Evolutionary conservation across 2,113 vertebrate genomes (phyloP).

Genomic region (Platysternon megacephalum): DNA sequence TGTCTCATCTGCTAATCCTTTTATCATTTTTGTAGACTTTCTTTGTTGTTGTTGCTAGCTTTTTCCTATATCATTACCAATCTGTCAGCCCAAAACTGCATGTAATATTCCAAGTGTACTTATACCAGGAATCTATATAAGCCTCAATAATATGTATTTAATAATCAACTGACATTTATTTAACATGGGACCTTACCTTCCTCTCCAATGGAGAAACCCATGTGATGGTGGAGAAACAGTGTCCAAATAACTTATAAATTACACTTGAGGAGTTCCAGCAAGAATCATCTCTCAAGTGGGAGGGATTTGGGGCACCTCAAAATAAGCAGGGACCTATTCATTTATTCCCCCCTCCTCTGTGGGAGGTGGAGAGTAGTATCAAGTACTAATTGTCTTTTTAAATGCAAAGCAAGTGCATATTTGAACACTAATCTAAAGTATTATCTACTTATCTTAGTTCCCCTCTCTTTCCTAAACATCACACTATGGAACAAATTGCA

Average conservation of each 20-base stretch:
- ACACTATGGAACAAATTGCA: accelerated
- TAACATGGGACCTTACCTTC: not conserved
- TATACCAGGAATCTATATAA: not conserved
- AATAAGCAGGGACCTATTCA: not conserved
- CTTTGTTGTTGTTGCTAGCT: not conserved
- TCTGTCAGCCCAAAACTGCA: not conserved
- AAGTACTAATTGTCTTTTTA: not conserved
- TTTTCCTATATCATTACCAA: not conserved
- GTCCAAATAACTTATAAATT: not conserved
- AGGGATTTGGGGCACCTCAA: not conserved
- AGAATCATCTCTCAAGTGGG: not conserved
- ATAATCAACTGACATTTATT: not conserved
- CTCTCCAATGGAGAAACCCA: not conserved
- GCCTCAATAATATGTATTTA: not conserved
- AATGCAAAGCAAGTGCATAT: not conserved
- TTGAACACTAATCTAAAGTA: not conserved
- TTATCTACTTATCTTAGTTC: not conserved
- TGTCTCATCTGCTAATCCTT: not conserved
- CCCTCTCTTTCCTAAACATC: not conserved
- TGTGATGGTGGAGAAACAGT: accelerated
- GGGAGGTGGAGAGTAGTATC: not conserved
- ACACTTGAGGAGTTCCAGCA: not conserved
- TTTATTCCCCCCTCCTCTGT: not conserved
- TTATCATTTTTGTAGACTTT: not conserved
- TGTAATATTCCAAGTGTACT: not conserved